A percentile compares a stretch with the other conserved stretches of the same genome.
These are phyloP conservation scores for Drosophila pachea DNA, from an alignment of 1,140 invertebrate genomes.

Conservation along the genomic window DNA sequence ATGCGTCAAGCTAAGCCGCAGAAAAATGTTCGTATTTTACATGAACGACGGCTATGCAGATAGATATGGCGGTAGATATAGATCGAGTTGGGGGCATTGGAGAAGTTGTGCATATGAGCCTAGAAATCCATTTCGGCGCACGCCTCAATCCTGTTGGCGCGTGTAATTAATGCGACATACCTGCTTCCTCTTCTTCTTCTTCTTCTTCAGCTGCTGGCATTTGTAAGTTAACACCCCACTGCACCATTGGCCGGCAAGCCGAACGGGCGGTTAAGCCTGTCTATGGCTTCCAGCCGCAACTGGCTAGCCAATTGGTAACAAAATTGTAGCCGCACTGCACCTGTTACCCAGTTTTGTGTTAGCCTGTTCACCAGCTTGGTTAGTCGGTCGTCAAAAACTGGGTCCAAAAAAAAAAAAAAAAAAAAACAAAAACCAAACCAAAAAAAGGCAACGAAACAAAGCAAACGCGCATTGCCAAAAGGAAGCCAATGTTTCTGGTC, in stretches of 20 bases:
- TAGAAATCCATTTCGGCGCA: neutral
- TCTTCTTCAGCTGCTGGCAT: constrained; percentile 21
- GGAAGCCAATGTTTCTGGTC: constrained; percentile 73
- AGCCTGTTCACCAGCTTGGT: constrained; percentile 54
- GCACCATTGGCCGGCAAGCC: neutral
- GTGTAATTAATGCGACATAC: constrained; percentile 32
- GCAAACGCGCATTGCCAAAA: constrained; percentile 39
- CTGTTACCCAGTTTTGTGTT: constrained; percentile 67
- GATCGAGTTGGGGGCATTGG: too few relatives aligned
- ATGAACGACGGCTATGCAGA: too few relatives aligned
- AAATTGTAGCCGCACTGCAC: constrained; percentile 48
- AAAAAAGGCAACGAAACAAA: neutral
- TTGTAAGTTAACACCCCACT: constrained; percentile 7
- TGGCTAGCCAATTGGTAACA: constrained; percentile 23
- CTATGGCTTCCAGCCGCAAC: constrained; percentile 54
- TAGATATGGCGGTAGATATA: too few relatives aligned
- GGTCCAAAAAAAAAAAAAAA: constrained; percentile 49
- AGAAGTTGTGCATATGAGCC: neutral
- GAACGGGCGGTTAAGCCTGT: constrained; percentile 9
- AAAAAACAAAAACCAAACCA: constrained; percentile 40
- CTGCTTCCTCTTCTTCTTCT: neutral
- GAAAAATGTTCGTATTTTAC: too few relatives aligned
- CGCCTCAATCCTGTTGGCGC: constrained; percentile 20
- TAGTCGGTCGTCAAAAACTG: constrained; percentile 67
- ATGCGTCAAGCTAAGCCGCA: constrained; percentile 1